phyloP scores from a whole-genome alignment of 1,140 invertebrate species.

The Zaprionus tsacasi region DNA sequence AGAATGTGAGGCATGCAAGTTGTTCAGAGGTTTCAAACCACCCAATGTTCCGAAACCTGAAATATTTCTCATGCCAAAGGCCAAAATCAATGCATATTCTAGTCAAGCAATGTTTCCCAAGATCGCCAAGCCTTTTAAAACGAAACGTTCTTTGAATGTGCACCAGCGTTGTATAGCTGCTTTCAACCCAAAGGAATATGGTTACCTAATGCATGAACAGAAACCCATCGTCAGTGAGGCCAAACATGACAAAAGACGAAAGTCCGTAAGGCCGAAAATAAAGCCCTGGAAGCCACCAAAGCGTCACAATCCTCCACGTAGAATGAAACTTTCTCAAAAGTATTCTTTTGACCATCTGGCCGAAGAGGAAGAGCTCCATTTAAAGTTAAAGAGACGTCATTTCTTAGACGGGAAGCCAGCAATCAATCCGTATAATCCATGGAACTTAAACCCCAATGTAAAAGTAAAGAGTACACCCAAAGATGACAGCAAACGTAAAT shows the following conservation, averaged over 20 bases:
- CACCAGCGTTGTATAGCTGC: too few relatives aligned
- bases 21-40: background rate
- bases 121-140: too few relatives aligned
- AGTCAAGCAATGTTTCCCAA: background rate
- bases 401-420: too few relatives aligned
- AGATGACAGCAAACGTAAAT: background rate
- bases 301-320: background rate
- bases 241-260: background rate
- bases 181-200: too few relatives aligned
- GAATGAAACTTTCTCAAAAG: background rate
- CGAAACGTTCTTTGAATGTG: too few relatives aligned
- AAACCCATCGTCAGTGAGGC: too few relatives aligned
- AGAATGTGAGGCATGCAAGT: background rate
- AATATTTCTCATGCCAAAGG: background rate
- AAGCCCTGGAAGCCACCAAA: background rate
- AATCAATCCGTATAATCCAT: too few relatives aligned
- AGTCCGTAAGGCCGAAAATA: background rate
- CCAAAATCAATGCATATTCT: background rate
- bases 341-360: background rate
- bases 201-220: too few relatives aligned
- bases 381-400: too few relatives aligned
- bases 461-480: background rate
- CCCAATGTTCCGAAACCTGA: background rate
- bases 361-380: too few relatives aligned
- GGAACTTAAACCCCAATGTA: too few relatives aligned